A percentile compares a stretch with the other conserved stretches of the same genome.
Conservation (phyloP, 1,140 invertebrate species). For the Cryptotermes secundus region DNA sequence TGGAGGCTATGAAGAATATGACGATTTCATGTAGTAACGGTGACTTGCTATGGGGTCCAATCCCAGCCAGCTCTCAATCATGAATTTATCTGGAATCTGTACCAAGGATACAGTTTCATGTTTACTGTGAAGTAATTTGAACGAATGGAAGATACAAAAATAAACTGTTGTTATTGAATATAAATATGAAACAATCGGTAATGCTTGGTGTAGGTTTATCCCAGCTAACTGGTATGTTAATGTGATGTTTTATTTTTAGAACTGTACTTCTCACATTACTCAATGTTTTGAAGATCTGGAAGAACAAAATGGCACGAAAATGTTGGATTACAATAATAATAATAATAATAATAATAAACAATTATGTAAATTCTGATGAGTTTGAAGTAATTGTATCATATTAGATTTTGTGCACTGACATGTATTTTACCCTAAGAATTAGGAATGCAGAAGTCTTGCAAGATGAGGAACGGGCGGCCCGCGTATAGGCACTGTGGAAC, state of each 20-base stretch:
- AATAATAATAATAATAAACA: neutral
- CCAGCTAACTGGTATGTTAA: constrained; percentile 17
- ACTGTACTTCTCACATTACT: constrained; percentile 10
- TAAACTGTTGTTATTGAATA: neutral
- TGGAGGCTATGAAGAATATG: constrained; percentile 12
- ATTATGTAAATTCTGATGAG: neutral
- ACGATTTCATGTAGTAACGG: constrained; percentile 26
- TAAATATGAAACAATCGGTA: neutral
- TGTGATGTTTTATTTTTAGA: constrained; percentile 6
- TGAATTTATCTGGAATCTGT: neutral
- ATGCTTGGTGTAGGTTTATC: constrained; percentile 1
- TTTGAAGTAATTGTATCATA: neutral
- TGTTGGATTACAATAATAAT: neutral
- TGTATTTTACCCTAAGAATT: neutral
- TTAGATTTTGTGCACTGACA: neutral
- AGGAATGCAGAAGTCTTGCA: neutral
- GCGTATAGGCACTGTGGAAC: no score
- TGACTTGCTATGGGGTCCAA: neutral
- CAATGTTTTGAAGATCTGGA: constrained; percentile 13
- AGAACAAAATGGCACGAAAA: neutral
- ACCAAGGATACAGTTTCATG: neutral
- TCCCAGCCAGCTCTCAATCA: neutral
- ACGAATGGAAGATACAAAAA: neutral
- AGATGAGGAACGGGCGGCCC: no score
- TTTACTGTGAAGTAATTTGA: neutral